Percentiles rank a stretch among this genome's conserved stretches.
Conservation (phyloP, 2,888 invertebrate species). For the Pristionchus japonicus region DNA sequence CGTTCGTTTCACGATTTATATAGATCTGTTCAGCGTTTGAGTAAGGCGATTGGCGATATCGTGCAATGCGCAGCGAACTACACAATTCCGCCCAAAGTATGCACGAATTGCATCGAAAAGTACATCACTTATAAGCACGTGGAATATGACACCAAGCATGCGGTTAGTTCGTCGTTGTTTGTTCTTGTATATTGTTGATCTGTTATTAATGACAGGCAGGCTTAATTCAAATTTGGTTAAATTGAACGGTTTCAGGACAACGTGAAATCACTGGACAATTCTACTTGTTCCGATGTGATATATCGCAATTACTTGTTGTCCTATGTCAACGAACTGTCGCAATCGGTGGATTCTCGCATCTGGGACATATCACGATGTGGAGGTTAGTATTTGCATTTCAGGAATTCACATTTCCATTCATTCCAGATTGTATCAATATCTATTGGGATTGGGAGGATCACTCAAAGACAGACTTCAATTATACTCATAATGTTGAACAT, state of each 20-base stretch:
- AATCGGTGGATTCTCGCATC: conserved; percentile 61
- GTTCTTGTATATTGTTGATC: background rate
- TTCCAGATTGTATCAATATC: conserved; percentile 63
- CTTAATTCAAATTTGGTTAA: background rate
- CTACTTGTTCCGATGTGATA: conserved; percentile 70
- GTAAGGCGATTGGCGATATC: conserved; percentile 53
- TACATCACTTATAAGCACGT: conserved; percentile 69
- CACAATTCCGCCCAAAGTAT: conserved; percentile 73
- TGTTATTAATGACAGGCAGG: background rate
- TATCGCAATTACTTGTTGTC: conserved; percentile 71
- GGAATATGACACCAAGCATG: conserved; percentile 68
- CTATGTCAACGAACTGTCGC: conserved; percentile 67
- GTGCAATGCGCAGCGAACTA: conserved; percentile 68
- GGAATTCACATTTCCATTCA: background rate
- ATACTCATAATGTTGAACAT: conserved; percentile 54
- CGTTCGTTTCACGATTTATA: background rate
- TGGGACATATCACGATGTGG: conserved; percentile 72
- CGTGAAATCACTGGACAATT: conserved; percentile 60
- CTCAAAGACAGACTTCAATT: conserved; percentile 56
- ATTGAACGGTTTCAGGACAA: conserved; percentile 52
- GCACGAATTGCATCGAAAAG: conserved; percentile 70
- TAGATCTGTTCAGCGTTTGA: conserved; percentile 28
- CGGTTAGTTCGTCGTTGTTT: conserved; percentile 56
- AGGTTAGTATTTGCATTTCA: conserved; percentile 60
- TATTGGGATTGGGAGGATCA: conserved; percentile 60